Evolutionary conservation across 2,888 invertebrate species (phyloP).

Genomic region (Nephrocerus scutellatus): DNA sequence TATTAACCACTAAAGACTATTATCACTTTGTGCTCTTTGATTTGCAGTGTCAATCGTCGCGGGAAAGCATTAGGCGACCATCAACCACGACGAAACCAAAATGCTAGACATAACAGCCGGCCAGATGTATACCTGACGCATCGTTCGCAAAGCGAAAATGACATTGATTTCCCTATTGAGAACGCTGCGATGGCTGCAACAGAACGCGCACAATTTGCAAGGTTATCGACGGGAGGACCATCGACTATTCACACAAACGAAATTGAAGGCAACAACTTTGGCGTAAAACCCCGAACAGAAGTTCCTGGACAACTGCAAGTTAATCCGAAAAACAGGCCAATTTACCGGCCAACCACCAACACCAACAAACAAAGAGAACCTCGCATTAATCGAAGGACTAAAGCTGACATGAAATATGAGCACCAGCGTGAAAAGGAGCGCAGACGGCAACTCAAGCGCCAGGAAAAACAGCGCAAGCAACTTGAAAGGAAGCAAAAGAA

Average conservation of each 20-base stretch:
- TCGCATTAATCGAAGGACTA: constrained; percentile 13
- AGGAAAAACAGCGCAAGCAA: constrained; percentile 25
- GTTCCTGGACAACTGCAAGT: constrained; percentile 17
- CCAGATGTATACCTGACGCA: not conserved
- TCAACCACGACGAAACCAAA: constrained; percentile 8
- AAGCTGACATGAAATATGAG: constrained; percentile 30
- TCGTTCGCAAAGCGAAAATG: constrained; percentile 24
- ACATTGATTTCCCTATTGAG: constrained; percentile 27
- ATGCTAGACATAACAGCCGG: not conserved
- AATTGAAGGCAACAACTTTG: constrained; percentile 17
- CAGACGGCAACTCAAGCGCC: constrained; percentile 26
- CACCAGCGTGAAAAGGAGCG: constrained; percentile 34
- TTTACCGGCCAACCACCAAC: constrained; percentile 11
- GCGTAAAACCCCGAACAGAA: too few relatives aligned
- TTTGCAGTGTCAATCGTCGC: constrained; percentile 33
- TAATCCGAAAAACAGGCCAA: constrained; percentile 10
- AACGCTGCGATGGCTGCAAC: too few relatives aligned
- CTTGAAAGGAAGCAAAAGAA: constrained; percentile 23
- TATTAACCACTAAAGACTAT: not conserved
- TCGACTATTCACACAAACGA: constrained; percentile 21
- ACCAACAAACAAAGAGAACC: constrained; percentile 17
- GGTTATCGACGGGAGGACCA: not conserved
- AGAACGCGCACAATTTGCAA: too few relatives aligned
- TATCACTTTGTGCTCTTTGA: constrained; percentile 4
- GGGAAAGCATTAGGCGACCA: constrained; percentile 26